phyloP scores from a whole-genome alignment of 2,888 invertebrate genomes.

The Lasioglossum oenotherae region DNA sequence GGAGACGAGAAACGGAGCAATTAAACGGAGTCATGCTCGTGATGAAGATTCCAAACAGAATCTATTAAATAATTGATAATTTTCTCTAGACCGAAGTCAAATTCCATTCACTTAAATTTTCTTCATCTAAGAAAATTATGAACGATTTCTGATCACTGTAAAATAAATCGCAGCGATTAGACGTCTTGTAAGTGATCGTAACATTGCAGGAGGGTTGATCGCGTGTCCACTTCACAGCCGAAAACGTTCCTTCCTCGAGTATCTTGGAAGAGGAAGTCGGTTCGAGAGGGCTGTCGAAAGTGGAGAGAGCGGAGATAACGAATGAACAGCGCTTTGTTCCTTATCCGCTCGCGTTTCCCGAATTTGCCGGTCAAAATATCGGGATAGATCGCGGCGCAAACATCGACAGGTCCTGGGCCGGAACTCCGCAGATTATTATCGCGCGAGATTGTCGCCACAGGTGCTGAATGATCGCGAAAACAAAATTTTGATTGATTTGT shows the following conservation, averaged over 20 bases:
- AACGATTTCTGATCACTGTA: not conserved
- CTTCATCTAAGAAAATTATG: not conserved
- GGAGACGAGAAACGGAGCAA: constrained; percentile 15
- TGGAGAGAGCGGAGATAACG: constrained; percentile 21
- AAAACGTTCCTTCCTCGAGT: not conserved
- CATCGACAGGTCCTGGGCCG: constrained; percentile 24
- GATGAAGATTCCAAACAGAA: too few relatives aligned
- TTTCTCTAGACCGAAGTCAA: too few relatives aligned
- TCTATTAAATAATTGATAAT: too few relatives aligned
- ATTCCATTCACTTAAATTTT: too few relatives aligned
- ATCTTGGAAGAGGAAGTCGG: not conserved
- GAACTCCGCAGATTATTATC: constrained; percentile 13
- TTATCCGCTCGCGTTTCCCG: constrained; percentile 8
- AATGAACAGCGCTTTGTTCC: constrained; percentile 42
- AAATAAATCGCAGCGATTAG: not conserved
- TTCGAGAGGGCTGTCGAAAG: not conserved
- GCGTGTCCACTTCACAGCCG: not conserved
- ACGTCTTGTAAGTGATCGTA: not conserved
- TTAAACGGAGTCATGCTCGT: not conserved
- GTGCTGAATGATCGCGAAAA: not conserved
- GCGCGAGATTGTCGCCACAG: constrained; percentile 17
- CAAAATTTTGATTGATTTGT: not conserved
- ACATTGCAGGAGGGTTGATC: not conserved
- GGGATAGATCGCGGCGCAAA: constrained; percentile 14
- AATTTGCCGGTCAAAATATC: not conserved